These are phyloP conservation scores for Leucophenga maculata DNA, from an alignment of 2,888 invertebrate genomes.

Conservation along the genomic window DNA sequence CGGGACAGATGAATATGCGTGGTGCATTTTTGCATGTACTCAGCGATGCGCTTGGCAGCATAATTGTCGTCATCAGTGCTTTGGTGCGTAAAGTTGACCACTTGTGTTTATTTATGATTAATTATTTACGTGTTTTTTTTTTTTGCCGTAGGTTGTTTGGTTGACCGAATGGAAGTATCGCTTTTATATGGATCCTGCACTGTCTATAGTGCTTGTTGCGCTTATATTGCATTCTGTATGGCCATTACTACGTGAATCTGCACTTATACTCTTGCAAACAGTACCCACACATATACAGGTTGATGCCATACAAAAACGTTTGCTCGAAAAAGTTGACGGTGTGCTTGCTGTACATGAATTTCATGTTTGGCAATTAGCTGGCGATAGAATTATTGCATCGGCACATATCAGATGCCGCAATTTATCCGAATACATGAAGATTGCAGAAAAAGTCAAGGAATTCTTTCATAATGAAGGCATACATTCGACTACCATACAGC, in stretches of 20 bases:
- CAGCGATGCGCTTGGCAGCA: slow-evolving; percentile 93
- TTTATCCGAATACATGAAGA: slow-evolving; percentile 95
- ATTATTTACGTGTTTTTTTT: slow-evolving; percentile 4
- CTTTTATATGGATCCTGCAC: slow-evolving; percentile 93
- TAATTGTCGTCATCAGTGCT: slow-evolving; percentile 82
- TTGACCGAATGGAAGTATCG: slow-evolving; percentile 85
- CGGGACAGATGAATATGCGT: slow-evolving; percentile 96
- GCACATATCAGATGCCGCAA: slow-evolving; percentile 97
- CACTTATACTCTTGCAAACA: slow-evolving; percentile 95
- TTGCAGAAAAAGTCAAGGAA: slow-evolving; percentile 95
- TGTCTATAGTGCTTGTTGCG: slow-evolving; percentile 90
- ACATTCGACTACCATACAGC: slow-evolving; percentile 98
- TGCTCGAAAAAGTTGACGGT: slow-evolving; percentile 92
- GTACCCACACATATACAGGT: slow-evolving; percentile 96
- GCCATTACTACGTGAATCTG: slow-evolving; percentile 94
- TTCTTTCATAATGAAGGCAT: slow-evolving; percentile 99
- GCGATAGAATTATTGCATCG: slow-evolving; percentile 96
- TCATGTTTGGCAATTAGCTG: slow-evolving; percentile 98
- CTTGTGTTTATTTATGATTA: slow-evolving; percentile 5
- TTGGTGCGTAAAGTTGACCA: slow-evolving; percentile 72
- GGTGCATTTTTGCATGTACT: slow-evolving; percentile 99
- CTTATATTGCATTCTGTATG: slow-evolving; percentile 91
- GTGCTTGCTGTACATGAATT: slow-evolving; percentile 97
- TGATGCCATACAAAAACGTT: slow-evolving; percentile 89
- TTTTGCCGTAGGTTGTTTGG: slow-evolving; percentile 77